These are phyloP conservation scores for Ariolimax columbianus DNA, from an alignment of 2,888 invertebrate species.

Conservation along the genomic window DNA sequence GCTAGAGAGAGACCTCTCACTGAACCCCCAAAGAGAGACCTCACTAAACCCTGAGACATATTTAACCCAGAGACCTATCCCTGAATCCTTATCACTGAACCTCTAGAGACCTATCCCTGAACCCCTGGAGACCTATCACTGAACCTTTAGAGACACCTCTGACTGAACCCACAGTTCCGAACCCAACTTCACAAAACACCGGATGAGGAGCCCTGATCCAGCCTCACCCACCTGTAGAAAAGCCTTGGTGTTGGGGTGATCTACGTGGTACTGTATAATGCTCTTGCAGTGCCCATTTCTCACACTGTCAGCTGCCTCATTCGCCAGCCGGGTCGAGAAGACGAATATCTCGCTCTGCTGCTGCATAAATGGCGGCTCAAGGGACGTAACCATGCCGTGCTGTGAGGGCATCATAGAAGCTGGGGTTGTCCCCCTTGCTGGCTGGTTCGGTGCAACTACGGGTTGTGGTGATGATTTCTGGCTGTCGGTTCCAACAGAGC, in stretches of 20 bases:
- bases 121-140: too few relatives aligned
- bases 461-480: slow-evolving; percentile 51
- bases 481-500: slow-evolving; percentile 51
- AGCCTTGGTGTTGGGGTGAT: slow-evolving; percentile 95
- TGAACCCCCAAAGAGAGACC: too few relatives aligned
- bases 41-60: too few relatives aligned
- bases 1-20: too few relatives aligned
- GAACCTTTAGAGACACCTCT: too few relatives aligned
- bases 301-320: slow-evolving; percentile 95
- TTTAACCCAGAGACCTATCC: too few relatives aligned
- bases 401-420: slow-evolving; percentile 36
- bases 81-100: too few relatives aligned
- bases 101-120: too few relatives aligned
- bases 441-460: slow-evolving; percentile 12
- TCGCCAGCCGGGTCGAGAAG: slow-evolving; percentile 94
- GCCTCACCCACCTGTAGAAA: slow-evolving; percentile 87
- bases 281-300: slow-evolving; percentile 92
- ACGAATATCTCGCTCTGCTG: slow-evolving; percentile 99
- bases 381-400: slow-evolving; percentile 41
- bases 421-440: slow-evolving; percentile 36
- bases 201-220: background rate
- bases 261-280: slow-evolving; percentile 94
- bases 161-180: too few relatives aligned
- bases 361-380: slow-evolving; percentile 81
- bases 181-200: too few relatives aligned